These are phyloP conservation scores for Schizopygopsis pylzovi DNA, from an alignment of 2,797 vertebrate genomes.

Conservation along the genomic window DNA sequence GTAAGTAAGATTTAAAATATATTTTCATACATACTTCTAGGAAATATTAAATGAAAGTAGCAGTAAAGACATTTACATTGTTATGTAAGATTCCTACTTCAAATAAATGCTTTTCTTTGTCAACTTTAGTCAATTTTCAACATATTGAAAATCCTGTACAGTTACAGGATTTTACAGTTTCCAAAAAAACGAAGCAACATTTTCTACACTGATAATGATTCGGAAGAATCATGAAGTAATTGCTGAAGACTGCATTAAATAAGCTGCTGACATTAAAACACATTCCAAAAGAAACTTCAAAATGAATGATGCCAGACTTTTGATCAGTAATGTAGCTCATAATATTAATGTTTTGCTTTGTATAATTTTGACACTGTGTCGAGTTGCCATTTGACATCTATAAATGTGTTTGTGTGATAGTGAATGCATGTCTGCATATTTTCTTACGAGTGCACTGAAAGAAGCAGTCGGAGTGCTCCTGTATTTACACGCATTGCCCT, in stretches of 20 bases:
- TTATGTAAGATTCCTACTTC: neutral
- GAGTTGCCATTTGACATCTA: neutral
- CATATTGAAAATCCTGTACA: too few relatives aligned
- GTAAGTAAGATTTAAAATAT: neutral
- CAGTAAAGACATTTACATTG: neutral
- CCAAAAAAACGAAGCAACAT: neutral
- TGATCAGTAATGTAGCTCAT: neutral
- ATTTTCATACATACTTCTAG: neutral
- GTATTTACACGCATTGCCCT: conserved; percentile 70
- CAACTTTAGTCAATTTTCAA: too few relatives aligned
- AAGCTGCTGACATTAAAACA: neutral
- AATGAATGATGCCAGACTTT: neutral
- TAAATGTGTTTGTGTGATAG: neutral
- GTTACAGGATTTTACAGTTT: too few relatives aligned
- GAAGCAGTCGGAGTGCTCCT: conserved; percentile 36
- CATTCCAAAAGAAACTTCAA: neutral
- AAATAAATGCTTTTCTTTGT: neutral
- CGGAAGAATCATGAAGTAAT: neutral
- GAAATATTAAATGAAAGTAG: neutral
- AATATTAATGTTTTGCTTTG: neutral
- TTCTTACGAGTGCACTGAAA: conserved; percentile 15
- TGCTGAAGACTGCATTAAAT: neutral
- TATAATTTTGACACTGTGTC: neutral
- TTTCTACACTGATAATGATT: neutral
- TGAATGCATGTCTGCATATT: conserved; percentile 30